Base-by-base conservation (phyloP, 2,888 invertebrate species). In the Philaethria dido region DNA sequence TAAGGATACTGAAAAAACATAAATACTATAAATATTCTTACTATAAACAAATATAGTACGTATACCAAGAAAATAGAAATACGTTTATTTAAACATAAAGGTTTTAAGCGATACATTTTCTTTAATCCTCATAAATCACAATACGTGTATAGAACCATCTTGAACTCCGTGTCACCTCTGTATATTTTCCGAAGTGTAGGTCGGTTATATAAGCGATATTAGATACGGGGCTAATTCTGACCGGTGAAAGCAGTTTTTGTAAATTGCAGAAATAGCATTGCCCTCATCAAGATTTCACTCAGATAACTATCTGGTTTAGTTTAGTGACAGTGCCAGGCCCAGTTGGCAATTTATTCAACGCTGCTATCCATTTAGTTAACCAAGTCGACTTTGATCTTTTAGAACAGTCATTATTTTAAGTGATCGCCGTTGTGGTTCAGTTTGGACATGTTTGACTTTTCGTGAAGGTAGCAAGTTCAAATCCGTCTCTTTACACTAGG, bases 281-380 rank as follows among this genome's bases (percentile, higher is more conserved):
- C 80, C 82, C 82, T 82, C 79, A 75, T 79, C 79, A 77, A 80
- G 84, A 84, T 89, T 89, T 88, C 87, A 84, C 87, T 77, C 74
- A 77, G 85, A 85, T 83, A 75, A 70, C 77, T 79, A 86, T 87
- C 85, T 81, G 75, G 81, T 82, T 80, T 73, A 77, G 79, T 81
- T 80, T 74, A 77, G 77, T 65, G 68, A 69, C 78, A 74, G 79
- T 82, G 86, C 84, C 84, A 85, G 83, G 74, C 74, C 80, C 74
- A 80, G 78, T 84, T 86, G 87, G 83, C 84, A 86, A 80, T 86
- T 83, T 81, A 80, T 81, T 78, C 74, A 69, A 62, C 62, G 65
- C 62, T 66, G 48, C 47, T 65, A 42, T 71, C 52, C 48, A 62
- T 66, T 64, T 60, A 63, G 62, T 65, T 65, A 50, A 52, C 60